Conservation (phyloP, 2,113 vertebrate genomes). For the Rhegmatorhina hoffmannsi region DNA sequence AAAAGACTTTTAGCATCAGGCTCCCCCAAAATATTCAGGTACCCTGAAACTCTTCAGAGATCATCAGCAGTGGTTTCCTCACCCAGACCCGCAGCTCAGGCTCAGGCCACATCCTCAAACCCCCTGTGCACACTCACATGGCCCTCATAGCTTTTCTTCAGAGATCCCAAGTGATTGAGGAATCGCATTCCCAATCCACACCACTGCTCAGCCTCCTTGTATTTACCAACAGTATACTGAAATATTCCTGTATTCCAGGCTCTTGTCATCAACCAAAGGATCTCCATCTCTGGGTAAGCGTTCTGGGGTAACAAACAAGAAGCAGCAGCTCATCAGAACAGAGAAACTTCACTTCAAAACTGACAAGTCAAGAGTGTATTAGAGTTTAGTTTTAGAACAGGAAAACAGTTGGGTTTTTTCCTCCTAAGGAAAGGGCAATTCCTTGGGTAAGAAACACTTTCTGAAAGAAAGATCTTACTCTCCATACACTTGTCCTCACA, state of each 20-base stretch:
- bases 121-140: constrained; percentile 73
- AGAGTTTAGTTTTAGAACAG: neutral
- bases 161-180: constrained; percentile 80
- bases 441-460: neutral
- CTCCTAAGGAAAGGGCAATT: neutral
- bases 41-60: neutral
- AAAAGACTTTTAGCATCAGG: neutral
- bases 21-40: neutral
- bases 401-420: neutral
- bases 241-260: constrained; percentile 91
- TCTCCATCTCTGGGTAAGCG: constrained; percentile 85
- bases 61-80: neutral
- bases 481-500: neutral
- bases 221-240: constrained; percentile 81
- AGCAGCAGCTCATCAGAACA: constrained; percentile 5
- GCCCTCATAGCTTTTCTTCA: constrained; percentile 85
- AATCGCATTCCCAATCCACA: constrained; percentile 86
- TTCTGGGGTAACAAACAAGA: constrained; percentile 49
- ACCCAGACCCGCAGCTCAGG: neutral
- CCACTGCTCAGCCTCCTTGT: constrained; percentile 85
- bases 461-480: neutral
- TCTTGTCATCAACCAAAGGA: constrained; percentile 89
- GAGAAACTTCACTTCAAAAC: neutral
- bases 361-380: neutral
- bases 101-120: neutral